Evolutionary conservation across 2,113 vertebrate genomes (phyloP), one percentile per base, ranked within the genome.

Genomic region (Leptocoma aspasia): DNA sequence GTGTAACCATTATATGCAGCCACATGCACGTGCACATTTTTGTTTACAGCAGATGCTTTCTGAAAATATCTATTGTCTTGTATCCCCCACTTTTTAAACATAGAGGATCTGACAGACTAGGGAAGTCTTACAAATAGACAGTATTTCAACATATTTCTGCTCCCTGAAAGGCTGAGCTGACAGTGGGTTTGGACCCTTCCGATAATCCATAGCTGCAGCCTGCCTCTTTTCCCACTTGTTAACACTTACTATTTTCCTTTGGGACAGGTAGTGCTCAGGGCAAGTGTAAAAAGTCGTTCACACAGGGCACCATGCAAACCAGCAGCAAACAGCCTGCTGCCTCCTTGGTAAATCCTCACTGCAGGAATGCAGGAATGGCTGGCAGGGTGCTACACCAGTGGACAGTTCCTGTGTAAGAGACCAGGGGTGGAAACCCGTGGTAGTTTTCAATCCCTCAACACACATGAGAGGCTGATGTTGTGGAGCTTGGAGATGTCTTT

Each of bases 341-440:
- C 1, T 5, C 16, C 19, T 44, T 24, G 53, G 41, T 2, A 35
- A 87, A 56, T 6, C 24, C 52, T 24, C 8, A 3, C 24, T 15
- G 30, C 52, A 52, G 72, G 56, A 68, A 31, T 2, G 13, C 5
- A 7, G 44, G 41, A 13, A 3, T 8, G 41, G 45, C 33, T 61
- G 45, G 42, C 2, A 2, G 0, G 0, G 17, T 2, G 4, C n/a
- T 82, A 20, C 69, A 33, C 23, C 57, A 33, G 18, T 0, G 0
- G 37, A 17, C 31, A 56, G 26, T 7, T 65, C 9, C 4, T 2
- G 1, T 20, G 17, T 39, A 21, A 44, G 50, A 1, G 4, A 13
- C 4, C 1, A 1, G 7, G 68, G 78, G 14, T 64, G 52, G 65
- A 82, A 87, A 60, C 21, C 30, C 23, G 1, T 2, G 22, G 6